Base-by-base conservation (phyloP, 2,888 invertebrate species). In the Cheilosia scutellata region DNA sequence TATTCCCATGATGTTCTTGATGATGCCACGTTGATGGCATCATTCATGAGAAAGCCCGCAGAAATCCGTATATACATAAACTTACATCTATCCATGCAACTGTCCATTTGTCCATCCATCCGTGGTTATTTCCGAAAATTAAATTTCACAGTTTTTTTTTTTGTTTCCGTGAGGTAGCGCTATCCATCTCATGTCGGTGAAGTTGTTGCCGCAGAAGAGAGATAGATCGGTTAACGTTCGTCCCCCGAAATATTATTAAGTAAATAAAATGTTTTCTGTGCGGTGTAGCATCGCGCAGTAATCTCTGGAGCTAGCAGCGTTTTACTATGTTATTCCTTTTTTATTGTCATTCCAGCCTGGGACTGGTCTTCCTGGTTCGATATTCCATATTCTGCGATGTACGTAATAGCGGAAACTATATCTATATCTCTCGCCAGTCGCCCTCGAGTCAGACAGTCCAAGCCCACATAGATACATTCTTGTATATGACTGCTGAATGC, bases 201-300 rank as follows among this genome's bases (percentile, higher is more conserved):
- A 11, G 33, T 33, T 37, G 29, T 44, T 55, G 13, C 42, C 49
- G 60, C 16, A 29, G 5, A 5, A 0, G n/a, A 57, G 13, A 72
- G 9, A 58, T 55, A 47, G 66, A 62, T 40, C 60, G 49, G 53
- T 40, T 25, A 25, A 20, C 42, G 29, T 63, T 25, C 27, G 29
- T 65, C 53, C 47, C 16, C 75, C 47, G 58, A 37, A 84, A 71
- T 71, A 71, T 75, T 76, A 74, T 86, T 62, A 66, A 80, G 76
- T 44, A 75, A 84, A 75, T 75, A 70, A 51, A 79, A 74, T 79
- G 44, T 51, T 68, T 60, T 78, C 31, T 57, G 16, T 58, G n/a
- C 49, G 9, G 40, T 7, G 16, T n/a, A n/a, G 20, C 20, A 40
- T 13, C 65, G 42, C 20, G 20, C 20, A 1, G 53, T 58, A 63